Evolutionary conservation across 2,797 vertebrate genomes (phyloP).

Genomic region (Myiothlypis coronata): DNA sequence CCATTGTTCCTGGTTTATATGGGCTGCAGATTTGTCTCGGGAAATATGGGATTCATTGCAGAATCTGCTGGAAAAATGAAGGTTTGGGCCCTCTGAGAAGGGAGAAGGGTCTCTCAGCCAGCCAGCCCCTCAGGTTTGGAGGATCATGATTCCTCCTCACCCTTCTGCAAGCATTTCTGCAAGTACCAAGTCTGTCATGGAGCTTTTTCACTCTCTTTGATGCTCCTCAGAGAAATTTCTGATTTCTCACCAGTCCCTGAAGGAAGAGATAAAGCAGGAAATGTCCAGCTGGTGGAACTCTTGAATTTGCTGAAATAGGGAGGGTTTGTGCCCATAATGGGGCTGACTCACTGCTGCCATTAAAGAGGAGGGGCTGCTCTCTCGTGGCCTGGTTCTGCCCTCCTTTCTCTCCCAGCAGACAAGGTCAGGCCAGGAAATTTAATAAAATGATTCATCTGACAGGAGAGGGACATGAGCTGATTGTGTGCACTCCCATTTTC

Average conservation of each 20-base stretch:
- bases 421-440: not conserved
- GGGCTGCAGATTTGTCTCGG: conserved; percentile 5
- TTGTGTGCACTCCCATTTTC: not conserved
- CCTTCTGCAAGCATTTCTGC: not conserved
- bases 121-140: not conserved
- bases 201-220: not conserved
- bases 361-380: not conserved
- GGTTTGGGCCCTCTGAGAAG: not conserved
- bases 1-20: conserved; percentile 44
- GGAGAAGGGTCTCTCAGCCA: not conserved
- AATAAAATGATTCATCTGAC: not conserved
- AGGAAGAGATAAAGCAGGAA: not conserved
- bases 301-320: not conserved
- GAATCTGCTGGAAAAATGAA: not conserved
- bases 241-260: not conserved
- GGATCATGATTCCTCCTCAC: rapidly evolving
- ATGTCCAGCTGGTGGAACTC: not conserved
- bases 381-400: not conserved
- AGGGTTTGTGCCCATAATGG: not conserved
- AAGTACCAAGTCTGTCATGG: rapidly evolving
- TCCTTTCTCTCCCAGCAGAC: not conserved
- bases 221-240: not conserved
- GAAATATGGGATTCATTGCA: not conserved
- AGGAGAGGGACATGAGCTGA: not conserved
- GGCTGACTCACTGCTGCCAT: not conserved